Evolutionary conservation across 2,113 vertebrate genomes (phyloP), one percentile per base, ranked within the genome.

Genomic region (Seriola rivoliana): DNA sequence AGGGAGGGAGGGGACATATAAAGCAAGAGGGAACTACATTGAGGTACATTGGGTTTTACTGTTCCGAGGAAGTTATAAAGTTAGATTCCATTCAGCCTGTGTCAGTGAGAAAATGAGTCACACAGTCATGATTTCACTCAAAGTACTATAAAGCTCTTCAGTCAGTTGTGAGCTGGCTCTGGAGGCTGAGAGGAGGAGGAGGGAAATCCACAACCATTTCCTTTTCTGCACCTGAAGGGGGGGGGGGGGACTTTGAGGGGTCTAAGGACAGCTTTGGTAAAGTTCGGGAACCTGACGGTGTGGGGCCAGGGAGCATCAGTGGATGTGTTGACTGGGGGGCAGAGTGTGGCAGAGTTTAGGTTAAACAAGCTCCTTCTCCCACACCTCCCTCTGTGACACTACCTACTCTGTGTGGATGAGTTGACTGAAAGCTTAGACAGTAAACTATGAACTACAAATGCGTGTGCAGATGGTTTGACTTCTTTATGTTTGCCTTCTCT

Each of bases 51-150:
- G 19, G 36, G 46, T 40, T 78, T 79, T 79, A 76, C 59, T 40
- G 54, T 52, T 52, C 29, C 12, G 9, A 76, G 75, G 80, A 87
- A 85, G 72, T 84, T 6, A 3, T 80, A 58, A 71, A 74, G 48
- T 63, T 13, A 21, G 0, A 3, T 25, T 55, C 10, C 11, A 2
- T 57, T 40, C 1, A 1, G 50, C 2, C 2, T 60, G 32, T 21
- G 25, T 34, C 9, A 1, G 7, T 23, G 0, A 34, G 34, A 46
- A 16, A 60, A 19, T 80, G 64, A 83, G 70, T 82, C 70, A 79
- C 40, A n/a, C 14, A 42, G 63, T 19, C 14, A 13, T 32, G 34
- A 17, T 6, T 7, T 54, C n/a, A 58, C 52, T 75, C 32, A 44
- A 4, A 69, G 2, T 0, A 21, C 8, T 34, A 16, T 46, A 9